Percentiles rank a stretch among this genome's conserved stretches.
These are phyloP conservation scores for Antennarius maculatus DNA, from an alignment of 2,797 vertebrate species.

Conservation along the genomic window DNA sequence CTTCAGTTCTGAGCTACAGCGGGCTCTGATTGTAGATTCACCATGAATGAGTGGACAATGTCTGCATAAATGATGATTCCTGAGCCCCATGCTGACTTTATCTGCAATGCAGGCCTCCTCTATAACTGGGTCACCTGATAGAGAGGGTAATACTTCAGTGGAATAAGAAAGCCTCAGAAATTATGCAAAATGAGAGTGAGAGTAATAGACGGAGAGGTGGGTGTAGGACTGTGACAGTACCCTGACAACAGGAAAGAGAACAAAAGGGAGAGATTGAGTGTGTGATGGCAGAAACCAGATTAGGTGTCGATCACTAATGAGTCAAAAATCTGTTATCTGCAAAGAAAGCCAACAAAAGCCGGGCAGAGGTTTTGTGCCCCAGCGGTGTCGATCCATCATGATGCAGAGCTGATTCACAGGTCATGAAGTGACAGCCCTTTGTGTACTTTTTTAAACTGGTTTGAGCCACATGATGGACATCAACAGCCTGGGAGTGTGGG, in stretches of 20 bases:
- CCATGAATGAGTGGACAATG: conserved; percentile 26
- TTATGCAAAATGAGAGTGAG: conserved; percentile 41
- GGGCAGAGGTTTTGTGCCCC: conserved; percentile 22
- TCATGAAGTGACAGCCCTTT: conserved; percentile 28
- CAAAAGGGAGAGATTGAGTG: neutral
- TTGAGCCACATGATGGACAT: conserved; percentile 28
- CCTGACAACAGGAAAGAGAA: neutral
- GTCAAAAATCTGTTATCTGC: conserved; percentile 17
- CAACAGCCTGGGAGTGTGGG: conserved; percentile 16
- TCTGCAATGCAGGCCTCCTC: conserved; percentile 22
- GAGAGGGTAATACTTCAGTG: conserved; percentile 41
- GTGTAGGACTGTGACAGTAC: conserved; percentile 19
- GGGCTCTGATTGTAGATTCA: conserved; percentile 35
- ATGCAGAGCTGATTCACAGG: conserved; percentile 33
- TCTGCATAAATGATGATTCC: conserved; percentile 51
- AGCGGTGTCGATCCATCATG: conserved; percentile 35
- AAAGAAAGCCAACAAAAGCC: conserved; percentile 11
- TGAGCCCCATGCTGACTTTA: conserved; percentile 22
- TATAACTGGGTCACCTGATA: conserved; percentile 50
- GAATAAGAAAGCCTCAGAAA: conserved; percentile 43
- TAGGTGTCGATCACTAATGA: conserved; percentile 19
- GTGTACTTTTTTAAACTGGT: conserved; percentile 18
- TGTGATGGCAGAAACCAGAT: neutral
- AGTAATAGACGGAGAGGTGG: conserved; percentile 20
- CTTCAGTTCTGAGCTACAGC: conserved; percentile 5